These are phyloP conservation scores for Periophthalmodon schlosseri DNA, from an alignment of 2,113 vertebrate genomes.

Conservation along the genomic window DNA sequence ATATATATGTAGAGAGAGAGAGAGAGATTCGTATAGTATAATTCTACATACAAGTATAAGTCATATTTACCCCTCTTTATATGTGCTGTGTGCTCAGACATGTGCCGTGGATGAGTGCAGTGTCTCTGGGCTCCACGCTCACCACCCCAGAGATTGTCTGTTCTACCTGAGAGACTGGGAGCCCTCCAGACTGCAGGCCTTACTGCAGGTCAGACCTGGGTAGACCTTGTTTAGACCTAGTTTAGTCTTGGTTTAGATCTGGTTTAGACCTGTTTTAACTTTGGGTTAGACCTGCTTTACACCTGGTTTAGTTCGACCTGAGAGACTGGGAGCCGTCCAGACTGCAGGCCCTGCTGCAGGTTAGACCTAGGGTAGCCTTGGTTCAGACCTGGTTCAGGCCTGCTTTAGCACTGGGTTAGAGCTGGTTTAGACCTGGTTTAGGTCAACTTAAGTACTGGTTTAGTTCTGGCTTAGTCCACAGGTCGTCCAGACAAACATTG, in stretches of 20 bases:
- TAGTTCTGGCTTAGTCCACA: background rate
- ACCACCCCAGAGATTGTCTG: slow-evolving; percentile 90
- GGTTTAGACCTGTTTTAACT: background rate
- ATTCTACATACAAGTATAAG: too few species aligned
- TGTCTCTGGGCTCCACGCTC: slow-evolving; percentile 85
- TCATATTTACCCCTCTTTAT: background rate
- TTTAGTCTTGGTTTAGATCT: background rate
- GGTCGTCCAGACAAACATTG: too few species aligned
- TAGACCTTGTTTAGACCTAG: background rate
- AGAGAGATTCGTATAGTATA: too few species aligned
- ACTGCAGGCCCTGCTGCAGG: slow-evolving; percentile 86
- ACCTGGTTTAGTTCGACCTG: background rate
- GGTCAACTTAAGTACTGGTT: background rate
- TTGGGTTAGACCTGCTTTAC: too few species aligned
- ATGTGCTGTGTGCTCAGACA: slow-evolving; percentile 48
- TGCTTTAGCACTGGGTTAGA: background rate
- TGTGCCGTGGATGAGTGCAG: slow-evolving; percentile 78
- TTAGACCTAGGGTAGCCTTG: slow-evolving; percentile 24
- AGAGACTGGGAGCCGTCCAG: too few species aligned
- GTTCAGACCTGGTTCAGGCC: background rate
- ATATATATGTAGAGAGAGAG: too few species aligned
- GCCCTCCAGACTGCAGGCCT: slow-evolving; percentile 80
- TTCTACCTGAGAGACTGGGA: slow-evolving; percentile 91
- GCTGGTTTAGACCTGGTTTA: background rate
- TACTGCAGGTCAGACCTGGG: slow-evolving; percentile 77